Conservation (phyloP, 2,888 invertebrate genomes). For the Eilema caniola region DNA sequence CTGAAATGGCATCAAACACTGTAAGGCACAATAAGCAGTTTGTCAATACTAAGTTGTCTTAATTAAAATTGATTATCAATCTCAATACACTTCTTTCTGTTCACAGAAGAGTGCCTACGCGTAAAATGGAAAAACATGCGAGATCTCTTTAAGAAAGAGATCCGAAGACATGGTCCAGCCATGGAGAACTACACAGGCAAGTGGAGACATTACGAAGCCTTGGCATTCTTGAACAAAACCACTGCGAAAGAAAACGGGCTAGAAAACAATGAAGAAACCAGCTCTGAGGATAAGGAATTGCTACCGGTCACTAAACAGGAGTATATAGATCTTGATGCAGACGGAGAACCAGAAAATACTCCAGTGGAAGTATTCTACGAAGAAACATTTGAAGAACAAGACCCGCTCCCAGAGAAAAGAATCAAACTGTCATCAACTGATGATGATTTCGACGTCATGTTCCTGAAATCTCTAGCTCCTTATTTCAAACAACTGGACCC, state of each 20-base stretch:
- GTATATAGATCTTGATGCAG: slow-evolving; percentile 24
- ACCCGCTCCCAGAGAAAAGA: slow-evolving; percentile 49
- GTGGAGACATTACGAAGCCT: slow-evolving; percentile 62
- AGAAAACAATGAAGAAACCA: slow-evolving; percentile 26
- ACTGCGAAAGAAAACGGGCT: not conserved
- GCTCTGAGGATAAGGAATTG: slow-evolving; percentile 13
- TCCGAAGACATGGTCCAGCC: slow-evolving; percentile 43
- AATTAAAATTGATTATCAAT: not conserved
- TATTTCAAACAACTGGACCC: slow-evolving; percentile 65
- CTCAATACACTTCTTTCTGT: not conserved
- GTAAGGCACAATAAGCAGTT: too few species aligned
- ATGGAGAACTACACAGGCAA: slow-evolving; percentile 55
- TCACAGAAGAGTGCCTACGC: slow-evolving; percentile 60
- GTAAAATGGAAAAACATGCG: slow-evolving; percentile 70
- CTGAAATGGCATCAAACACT: too few species aligned
- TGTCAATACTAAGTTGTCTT: not conserved
- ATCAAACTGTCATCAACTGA: slow-evolving; percentile 31
- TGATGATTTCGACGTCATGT: slow-evolving; percentile 69
- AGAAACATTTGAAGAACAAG: slow-evolving; percentile 43
- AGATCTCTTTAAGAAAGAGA: slow-evolving; percentile 62
- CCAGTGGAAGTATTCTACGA: slow-evolving; percentile 36
- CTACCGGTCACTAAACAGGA: slow-evolving; percentile 29
- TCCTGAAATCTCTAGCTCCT: slow-evolving; percentile 67
- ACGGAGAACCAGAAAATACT: slow-evolving; percentile 17
- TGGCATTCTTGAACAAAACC: slow-evolving; percentile 54